Percentiles rank a stretch among this genome's conserved stretches.
phyloP scores from a whole-genome alignment of 2,888 invertebrate genomes.

The Dryadula phaetusa region DNA sequence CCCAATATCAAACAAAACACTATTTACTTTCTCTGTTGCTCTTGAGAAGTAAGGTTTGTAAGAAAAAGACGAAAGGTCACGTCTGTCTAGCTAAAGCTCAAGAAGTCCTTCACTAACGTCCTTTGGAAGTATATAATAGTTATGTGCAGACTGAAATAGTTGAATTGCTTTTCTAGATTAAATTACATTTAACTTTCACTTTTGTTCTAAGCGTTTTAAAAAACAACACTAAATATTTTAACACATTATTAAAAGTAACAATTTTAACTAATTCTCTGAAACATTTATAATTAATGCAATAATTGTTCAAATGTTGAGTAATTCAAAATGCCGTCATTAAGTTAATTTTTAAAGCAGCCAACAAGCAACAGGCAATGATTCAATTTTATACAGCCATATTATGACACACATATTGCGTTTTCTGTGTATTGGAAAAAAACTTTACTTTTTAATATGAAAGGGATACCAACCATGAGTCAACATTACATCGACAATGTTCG shows the following conservation, averaged over 20 bases:
- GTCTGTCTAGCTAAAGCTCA: constrained; percentile 27
- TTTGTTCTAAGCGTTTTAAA: neutral
- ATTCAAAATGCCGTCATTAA: constrained; percentile 34
- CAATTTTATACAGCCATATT: constrained; percentile 49
- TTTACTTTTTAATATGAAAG: constrained; percentile 11
- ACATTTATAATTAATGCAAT: constrained; percentile 17
- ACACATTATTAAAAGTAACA: neutral
- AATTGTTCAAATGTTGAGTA: constrained; percentile 21
- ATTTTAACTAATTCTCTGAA: neutral
- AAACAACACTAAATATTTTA: no score
- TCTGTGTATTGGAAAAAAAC: constrained; percentile 19
- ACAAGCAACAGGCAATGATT: constrained; percentile 45
- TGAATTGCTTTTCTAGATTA: neutral
- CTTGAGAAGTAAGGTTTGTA: constrained; percentile 12
- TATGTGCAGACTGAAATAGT: neutral
- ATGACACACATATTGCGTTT: constrained; percentile 53
- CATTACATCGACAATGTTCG: constrained; percentile 1
- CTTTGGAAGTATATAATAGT: constrained; percentile 3
- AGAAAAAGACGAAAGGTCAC: constrained; percentile 34
- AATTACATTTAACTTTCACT: neutral
- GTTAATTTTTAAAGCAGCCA: constrained; percentile 33
- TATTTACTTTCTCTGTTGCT: constrained; percentile 36
- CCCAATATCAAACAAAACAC: constrained; percentile 21
- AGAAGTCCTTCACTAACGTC: constrained; percentile 28
- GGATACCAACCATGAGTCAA: neutral